Percentiles rank a stretch among this genome's conserved stretches.
phyloP scores from a whole-genome alignment of 1,140 invertebrate genomes.

The Drosophila tani region DNA sequence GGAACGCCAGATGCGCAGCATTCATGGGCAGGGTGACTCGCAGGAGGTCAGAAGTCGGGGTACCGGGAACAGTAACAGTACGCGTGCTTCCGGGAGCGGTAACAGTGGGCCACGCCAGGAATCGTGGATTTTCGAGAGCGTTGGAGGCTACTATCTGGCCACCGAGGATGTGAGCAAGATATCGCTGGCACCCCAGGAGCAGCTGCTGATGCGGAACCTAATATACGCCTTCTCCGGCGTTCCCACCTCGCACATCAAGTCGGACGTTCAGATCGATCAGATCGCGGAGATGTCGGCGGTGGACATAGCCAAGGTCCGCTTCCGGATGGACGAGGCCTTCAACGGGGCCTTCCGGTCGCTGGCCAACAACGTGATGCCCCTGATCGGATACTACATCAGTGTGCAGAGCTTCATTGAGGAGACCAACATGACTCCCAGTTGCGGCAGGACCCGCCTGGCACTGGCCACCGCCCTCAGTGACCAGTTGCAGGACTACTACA shows the following conservation, averaged over 20 bases:
- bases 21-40: slow-evolving; percentile 2
- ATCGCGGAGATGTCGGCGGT: slow-evolving; percentile 23
- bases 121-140: slow-evolving; percentile 58
- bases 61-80: neutral
- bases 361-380: slow-evolving; percentile 48
- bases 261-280: slow-evolving; percentile 37
- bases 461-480: slow-evolving; percentile 38
- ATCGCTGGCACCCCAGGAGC: slow-evolving; percentile 40
- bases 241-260: slow-evolving; percentile 51
- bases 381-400: slow-evolving; percentile 59
- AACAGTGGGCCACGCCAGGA: slow-evolving; percentile 8
- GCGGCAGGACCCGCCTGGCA: slow-evolving; percentile 22
- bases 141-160: slow-evolving; percentile 62
- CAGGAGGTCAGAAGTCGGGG: neutral
- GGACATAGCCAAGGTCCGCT: slow-evolving; percentile 50
- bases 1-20: slow-evolving; percentile 19
- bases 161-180: slow-evolving; percentile 53
- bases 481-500: slow-evolving; percentile 51
- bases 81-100: neutral
- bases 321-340: slow-evolving; percentile 56
- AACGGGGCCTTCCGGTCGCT: slow-evolving; percentile 39
- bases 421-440: slow-evolving; percentile 34
- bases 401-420: slow-evolving; percentile 68
- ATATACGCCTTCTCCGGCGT: slow-evolving; percentile 73
- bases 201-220: slow-evolving; percentile 55